These are phyloP conservation scores for Eumeta japonica DNA, from an alignment of 1,140 invertebrate species.

Conservation along the genomic window DNA sequence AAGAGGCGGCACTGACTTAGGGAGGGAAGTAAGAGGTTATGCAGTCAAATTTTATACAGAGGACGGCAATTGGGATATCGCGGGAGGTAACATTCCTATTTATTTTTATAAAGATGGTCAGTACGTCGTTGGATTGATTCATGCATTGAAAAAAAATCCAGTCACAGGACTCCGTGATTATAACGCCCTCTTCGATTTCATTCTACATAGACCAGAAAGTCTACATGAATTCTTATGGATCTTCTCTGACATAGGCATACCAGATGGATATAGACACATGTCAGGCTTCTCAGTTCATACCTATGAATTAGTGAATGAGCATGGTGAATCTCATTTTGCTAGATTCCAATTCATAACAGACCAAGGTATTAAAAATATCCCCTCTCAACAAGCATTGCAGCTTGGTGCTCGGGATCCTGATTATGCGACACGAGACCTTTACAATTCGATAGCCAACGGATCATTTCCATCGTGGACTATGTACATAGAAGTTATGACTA, in stretches of 20 bases:
- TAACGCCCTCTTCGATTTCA: constrained; percentile 87
- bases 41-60: constrained; percentile 73
- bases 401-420: constrained; percentile 66
- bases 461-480: constrained; percentile 71
- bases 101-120: constrained; percentile 69
- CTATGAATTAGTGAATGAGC: constrained; percentile 66
- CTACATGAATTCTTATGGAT: constrained; percentile 79
- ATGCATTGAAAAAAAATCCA: constrained; percentile 68
- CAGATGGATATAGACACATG: constrained; percentile 77
- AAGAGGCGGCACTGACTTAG: constrained; percentile 77
- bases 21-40: constrained; percentile 67
- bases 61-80: constrained; percentile 72
- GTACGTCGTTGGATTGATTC: constrained; percentile 60
- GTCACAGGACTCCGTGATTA: constrained; percentile 67
- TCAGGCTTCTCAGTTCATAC: constrained; percentile 67
- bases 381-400: constrained; percentile 55
- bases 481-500: constrained; percentile 60
- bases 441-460: constrained; percentile 27
- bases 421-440: constrained; percentile 68
- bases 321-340: constrained; percentile 60
- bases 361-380: constrained; percentile 70
- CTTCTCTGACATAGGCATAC: constrained; percentile 84
- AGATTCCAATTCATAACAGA: constrained; percentile 74
- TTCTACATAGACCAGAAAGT: constrained; percentile 74
- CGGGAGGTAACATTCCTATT: constrained; percentile 69